phyloP scores from a whole-genome alignment of 1,140 invertebrate species.

The Hycleus cichorii region DNA sequence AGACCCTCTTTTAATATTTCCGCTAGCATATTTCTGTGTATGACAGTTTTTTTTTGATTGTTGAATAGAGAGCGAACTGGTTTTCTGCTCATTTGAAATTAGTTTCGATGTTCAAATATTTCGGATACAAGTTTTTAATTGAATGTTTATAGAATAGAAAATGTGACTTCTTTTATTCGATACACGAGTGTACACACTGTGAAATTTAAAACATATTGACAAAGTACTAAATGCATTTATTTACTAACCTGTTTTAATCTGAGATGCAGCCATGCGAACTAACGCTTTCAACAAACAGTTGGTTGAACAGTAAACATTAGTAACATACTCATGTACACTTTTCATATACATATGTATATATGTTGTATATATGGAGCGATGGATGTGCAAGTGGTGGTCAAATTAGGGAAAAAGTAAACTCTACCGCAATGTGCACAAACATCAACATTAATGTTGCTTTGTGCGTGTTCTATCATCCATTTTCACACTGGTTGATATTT shows the following conservation, averaged over 20 bases:
- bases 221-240: not conserved
- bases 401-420: slow-evolving; percentile 8
- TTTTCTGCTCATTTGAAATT: not conserved
- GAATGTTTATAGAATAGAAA: too few relatives aligned
- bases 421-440: slow-evolving; percentile 5
- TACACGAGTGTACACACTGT: not conserved
- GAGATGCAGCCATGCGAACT: slow-evolving; percentile 9
- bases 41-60: not conserved
- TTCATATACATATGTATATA: too few relatives aligned
- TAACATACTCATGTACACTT: too few relatives aligned
- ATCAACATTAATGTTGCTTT: slow-evolving; percentile 6
- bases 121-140: too few relatives aligned
- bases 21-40: not conserved
- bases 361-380: not conserved
- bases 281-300: slow-evolving; percentile 8
- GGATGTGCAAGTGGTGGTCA: slow-evolving; percentile 7
- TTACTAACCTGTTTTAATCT: slow-evolving; percentile 9
- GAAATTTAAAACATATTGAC: slow-evolving; percentile 9
- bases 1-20: too few relatives aligned
- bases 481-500: too few relatives aligned
- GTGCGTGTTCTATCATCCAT: too few relatives aligned
- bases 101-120: too few relatives aligned
- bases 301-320: slow-evolving; percentile 4
- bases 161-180: too few relatives aligned
- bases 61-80: not conserved